Base-by-base conservation (phyloP, 2,113 vertebrate species). In the Tiliqua scincoides region DNA sequence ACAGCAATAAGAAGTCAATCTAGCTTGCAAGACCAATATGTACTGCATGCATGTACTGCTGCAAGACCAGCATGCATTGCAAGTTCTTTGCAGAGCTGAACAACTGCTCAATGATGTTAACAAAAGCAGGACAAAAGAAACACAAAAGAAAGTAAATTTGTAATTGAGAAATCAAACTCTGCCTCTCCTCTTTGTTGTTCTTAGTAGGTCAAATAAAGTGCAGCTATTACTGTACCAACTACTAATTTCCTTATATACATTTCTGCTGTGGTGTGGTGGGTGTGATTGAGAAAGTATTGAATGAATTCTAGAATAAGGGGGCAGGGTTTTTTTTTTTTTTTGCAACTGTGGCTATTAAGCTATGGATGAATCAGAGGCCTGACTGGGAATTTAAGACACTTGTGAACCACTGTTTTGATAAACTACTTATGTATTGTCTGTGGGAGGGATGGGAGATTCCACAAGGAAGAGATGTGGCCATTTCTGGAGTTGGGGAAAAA, bases 381-480 rank as follows among this genome's bases (percentile, higher is more conserved):
- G 89, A 94, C 84, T 62, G 70, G 87, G 75, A 88, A 63, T 87
- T 79, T 82, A 87, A 89, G 86, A 90, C 88, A 57, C 75, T 57
- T 12, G 54, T 57, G 54, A 12, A 17, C 54, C 17, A 57, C 17
- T 57, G 54, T 57, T 57, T 57, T 15, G 17, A 57, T 57, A 57
- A 6, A 57, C 2, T 57, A 57, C 54, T n/a, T 37, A n/a, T 40
- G 59, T 43, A 84, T 90, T 89, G 80, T 89, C 86, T 93, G 89
- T 86, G 84, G 85, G 89, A 90, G 89, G 84, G 43, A 48, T n/a
- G 78, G 85, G 85, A 91, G 43, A 62, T 32, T 95, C 86, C 87
- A 74, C 18, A 7, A 89, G 67, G 79, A 94, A 68, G 82, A 67
- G 88, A 88, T 91, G 84, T 93, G 83, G 90, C 89, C 93, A 89